A percentile compares a stretch with the other conserved stretches of the same genome.
These are phyloP conservation scores for Anticlea derivata DNA, from an alignment of 2,888 invertebrate genomes.

Conservation along the genomic window DNA sequence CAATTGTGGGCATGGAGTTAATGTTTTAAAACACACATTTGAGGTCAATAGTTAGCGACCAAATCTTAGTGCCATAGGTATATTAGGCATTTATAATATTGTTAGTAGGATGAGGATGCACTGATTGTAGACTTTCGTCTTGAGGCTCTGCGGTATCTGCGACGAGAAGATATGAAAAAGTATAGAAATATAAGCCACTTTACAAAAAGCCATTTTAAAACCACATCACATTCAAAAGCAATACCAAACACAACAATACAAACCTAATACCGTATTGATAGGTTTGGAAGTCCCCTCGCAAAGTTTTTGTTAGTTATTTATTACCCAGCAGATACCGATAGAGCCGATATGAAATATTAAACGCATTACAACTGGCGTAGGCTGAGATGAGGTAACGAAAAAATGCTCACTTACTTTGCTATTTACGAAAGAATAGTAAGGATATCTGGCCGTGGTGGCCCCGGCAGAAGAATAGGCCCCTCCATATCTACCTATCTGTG, in stretches of 20 bases:
- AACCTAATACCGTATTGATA: constrained; percentile 81
- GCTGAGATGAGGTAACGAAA: constrained; percentile 77
- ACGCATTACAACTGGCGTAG: constrained; percentile 83
- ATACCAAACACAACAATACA: constrained; percentile 54
- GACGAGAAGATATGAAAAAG: too few species aligned
- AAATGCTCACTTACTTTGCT: constrained; percentile 69
- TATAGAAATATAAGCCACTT: too few species aligned
- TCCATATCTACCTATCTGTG: too few species aligned
- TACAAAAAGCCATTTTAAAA: constrained; percentile 9
- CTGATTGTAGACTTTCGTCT: too few species aligned
- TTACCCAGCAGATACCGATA: constrained; percentile 75
- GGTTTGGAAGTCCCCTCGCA: constrained; percentile 59
- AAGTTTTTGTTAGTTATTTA: constrained; percentile 79
- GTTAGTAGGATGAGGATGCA: too few species aligned
- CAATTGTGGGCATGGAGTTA: constrained; percentile 5
- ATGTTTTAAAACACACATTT: too few species aligned
- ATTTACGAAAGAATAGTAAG: constrained; percentile 44
- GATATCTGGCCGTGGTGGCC: too few species aligned
- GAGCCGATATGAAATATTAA: constrained; percentile 82
- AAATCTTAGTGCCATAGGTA: too few species aligned
- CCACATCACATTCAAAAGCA: constrained; percentile 24
- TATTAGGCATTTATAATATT: too few species aligned
- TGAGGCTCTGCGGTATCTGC: too few species aligned
- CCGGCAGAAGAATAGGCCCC: too few species aligned
- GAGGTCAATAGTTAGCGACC: too few species aligned